Conservation (phyloP, 2,797 vertebrate genomes). For the Rallus crepitans region DNA sequence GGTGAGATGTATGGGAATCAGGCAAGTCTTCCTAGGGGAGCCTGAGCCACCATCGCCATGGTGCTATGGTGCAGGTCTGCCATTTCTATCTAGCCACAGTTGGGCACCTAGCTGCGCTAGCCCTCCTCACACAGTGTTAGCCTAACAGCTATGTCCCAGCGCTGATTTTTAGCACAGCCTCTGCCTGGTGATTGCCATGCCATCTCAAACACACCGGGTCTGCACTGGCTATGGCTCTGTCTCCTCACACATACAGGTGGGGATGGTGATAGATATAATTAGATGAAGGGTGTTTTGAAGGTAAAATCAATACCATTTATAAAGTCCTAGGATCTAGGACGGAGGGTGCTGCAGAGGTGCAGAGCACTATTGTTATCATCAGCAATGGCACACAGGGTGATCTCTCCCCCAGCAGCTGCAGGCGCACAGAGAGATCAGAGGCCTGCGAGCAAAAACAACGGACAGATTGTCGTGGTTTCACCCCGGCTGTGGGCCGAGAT, state of each 20-base stretch:
- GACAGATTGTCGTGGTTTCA: too few relatives aligned
- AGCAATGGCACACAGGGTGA: background rate
- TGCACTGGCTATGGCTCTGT: rapidly evolving
- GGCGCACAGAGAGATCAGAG: background rate
- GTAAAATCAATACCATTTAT: background rate
- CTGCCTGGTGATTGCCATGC: rapidly evolving
- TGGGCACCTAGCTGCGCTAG: background rate
- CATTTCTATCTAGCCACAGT: rapidly evolving
- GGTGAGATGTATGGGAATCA: background rate
- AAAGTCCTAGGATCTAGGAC: background rate
- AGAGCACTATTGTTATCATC: rapidly evolving
- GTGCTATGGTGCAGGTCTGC: rapidly evolving
- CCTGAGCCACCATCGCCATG: rapidly evolving
- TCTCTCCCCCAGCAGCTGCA: background rate
- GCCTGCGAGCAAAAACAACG: rapidly evolving
- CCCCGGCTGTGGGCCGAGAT: too few relatives aligned
- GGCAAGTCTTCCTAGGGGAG: background rate
- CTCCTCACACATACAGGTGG: background rate
- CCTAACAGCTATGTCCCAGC: background rate
- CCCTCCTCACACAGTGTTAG: background rate
- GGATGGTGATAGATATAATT: background rate
- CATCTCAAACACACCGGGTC: background rate
- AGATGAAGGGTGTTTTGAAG: background rate
- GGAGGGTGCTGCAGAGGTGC: background rate
- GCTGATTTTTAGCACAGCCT: background rate